These are phyloP conservation scores for Syngnathus rostellatus DNA, from an alignment of 2,797 vertebrate genomes.

Conservation along the genomic window DNA sequence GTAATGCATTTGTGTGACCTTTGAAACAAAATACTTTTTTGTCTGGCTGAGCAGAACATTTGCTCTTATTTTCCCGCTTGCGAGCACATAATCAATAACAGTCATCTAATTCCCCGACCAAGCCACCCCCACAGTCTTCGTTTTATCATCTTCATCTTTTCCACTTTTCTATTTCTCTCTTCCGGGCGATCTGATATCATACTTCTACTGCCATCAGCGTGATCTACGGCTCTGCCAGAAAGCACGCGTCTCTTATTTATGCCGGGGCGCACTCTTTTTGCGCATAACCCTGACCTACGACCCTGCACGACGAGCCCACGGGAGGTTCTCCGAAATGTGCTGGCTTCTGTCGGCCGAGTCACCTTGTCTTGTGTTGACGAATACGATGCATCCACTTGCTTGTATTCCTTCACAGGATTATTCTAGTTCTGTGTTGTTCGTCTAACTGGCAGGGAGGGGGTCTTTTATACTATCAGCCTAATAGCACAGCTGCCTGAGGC, in stretches of 20 bases:
- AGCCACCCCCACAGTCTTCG: conserved; percentile 10
- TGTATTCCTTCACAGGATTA: not conserved
- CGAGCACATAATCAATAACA: conserved; percentile 71
- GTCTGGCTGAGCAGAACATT: conserved; percentile 67
- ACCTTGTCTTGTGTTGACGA: conserved; percentile 56
- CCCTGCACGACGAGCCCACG: conserved; percentile 43
- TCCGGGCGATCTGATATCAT: conserved; percentile 58
- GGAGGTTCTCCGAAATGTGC: conserved; percentile 56
- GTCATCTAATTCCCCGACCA: conserved; percentile 47
- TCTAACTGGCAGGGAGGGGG: not conserved
- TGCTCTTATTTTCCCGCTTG: conserved; percentile 55
- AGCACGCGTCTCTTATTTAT: conserved; percentile 59
- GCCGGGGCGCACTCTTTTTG: conserved; percentile 45
- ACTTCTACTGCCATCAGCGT: conserved; percentile 56
- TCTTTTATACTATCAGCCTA: not conserved
- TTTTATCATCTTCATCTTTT: conserved; percentile 35
- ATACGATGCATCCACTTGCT: not conserved
- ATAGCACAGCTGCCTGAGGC: not conserved
- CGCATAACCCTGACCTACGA: conserved; percentile 58
- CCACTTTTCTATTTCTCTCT: conserved; percentile 48
- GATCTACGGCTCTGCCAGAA: conserved; percentile 65
- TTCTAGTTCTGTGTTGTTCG: not conserved
- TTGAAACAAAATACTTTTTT: conserved; percentile 73
- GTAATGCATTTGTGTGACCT: conserved; percentile 69
- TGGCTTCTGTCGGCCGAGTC: conserved; percentile 56